Evolutionary conservation across 1,140 invertebrate species (phyloP).

Genomic region (Pollicipes pollicipes): DNA sequence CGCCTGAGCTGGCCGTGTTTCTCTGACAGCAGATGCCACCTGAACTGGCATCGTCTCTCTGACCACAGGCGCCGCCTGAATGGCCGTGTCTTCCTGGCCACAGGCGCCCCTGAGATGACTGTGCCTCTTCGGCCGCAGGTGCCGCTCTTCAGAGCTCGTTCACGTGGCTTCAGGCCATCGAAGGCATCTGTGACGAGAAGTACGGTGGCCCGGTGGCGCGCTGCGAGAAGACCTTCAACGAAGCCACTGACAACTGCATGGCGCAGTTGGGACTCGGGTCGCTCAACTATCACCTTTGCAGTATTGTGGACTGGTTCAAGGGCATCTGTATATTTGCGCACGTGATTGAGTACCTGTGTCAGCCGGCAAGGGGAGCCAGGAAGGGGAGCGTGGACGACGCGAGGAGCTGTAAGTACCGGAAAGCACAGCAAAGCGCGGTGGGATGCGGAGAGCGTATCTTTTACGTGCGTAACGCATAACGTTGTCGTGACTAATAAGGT

Average conservation of each 20-base stretch:
- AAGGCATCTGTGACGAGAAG: not conserved
- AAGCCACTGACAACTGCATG: slow-evolving; percentile 5
- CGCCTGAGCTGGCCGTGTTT: no score
- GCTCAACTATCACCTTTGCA: not conserved
- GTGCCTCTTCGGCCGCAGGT: no score
- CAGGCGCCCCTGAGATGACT: no score
- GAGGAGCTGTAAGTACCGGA: no score
- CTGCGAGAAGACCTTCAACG: slow-evolving; percentile 5
- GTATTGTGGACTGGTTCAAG: slow-evolving; percentile 4
- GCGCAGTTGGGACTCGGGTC: not conserved
- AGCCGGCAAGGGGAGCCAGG: not conserved
- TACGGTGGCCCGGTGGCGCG: not conserved
- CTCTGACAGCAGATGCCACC: no score
- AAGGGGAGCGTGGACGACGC: not conserved
- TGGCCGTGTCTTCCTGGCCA: no score
- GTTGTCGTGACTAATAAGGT: no score
- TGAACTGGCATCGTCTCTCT: no score
- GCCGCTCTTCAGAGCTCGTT: not conserved
- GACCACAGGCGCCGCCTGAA: no score
- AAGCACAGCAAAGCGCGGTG: no score
- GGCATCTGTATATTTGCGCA: not conserved
- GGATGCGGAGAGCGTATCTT: no score
- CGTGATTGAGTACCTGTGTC: not conserved
- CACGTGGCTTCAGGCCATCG: not conserved
- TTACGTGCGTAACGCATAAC: no score